Conservation (phyloP, 2,113 vertebrate species). For the Phaetusa simplex region DNA sequence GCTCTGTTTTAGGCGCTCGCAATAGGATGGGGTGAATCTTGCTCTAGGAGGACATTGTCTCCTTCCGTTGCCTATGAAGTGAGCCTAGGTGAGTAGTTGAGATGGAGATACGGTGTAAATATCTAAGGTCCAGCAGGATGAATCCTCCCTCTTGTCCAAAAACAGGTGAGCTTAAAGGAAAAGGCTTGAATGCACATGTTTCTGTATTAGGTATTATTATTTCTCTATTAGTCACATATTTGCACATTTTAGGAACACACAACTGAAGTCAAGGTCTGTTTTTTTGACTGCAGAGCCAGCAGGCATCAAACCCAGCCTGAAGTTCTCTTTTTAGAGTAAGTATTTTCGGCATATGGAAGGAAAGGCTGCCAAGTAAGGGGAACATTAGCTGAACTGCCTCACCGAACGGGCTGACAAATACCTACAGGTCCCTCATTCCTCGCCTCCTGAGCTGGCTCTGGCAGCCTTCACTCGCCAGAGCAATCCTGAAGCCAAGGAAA, state of each 20-base stretch:
- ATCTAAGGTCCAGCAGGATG: background rate
- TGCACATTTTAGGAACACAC: background rate
- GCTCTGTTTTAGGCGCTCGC: background rate
- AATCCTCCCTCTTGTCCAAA: background rate
- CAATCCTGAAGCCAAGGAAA: background rate
- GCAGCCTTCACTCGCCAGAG: background rate
- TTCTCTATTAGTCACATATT: background rate
- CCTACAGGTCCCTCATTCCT: background rate
- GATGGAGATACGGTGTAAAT: background rate
- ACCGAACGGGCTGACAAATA: background rate
- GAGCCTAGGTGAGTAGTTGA: background rate
- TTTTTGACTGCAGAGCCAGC: background rate
- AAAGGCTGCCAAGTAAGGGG: background rate
- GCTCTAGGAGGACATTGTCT: background rate
- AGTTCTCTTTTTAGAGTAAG: slow-evolving; percentile 15
- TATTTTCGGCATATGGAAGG: slow-evolving; percentile 30
- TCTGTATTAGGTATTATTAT: background rate
- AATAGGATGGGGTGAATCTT: background rate
- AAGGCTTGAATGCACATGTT: background rate
- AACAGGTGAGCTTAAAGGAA: background rate
- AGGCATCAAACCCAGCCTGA: slow-evolving; percentile 15
- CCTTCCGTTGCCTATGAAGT: background rate
- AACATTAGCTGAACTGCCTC: slow-evolving; percentile 18
- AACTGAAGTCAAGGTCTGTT: background rate
- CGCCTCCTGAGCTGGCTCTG: background rate